phyloP scores from a whole-genome alignment of 1,140 invertebrate species.

The Schlechtendalia chinensis region DNA sequence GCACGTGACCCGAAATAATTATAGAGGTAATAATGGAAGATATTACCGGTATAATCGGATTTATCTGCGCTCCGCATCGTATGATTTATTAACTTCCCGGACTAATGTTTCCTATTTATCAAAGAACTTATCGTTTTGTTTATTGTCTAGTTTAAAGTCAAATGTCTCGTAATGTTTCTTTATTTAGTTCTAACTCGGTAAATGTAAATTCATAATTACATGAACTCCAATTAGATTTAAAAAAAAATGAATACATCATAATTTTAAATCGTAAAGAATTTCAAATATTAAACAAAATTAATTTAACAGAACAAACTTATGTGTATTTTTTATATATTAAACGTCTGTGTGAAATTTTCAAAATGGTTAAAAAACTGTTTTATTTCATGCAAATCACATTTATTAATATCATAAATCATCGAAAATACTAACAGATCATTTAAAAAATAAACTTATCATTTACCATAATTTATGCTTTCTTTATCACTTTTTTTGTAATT shows the following conservation, averaged over 20 bases:
- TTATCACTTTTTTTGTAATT: no score
- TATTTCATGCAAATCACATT: no score
- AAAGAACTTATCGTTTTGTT: constrained; percentile 13
- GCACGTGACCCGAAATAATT: neutral
- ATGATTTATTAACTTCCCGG: constrained; percentile 19
- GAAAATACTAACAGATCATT: no score
- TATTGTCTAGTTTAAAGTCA: constrained; percentile 22
- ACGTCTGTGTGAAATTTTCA: no score
- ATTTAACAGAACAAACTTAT: no score
- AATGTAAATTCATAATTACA: neutral
- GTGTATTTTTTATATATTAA: no score
- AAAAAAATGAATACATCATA: neutral
- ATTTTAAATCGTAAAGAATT: neutral
- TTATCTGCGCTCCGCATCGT: neutral
- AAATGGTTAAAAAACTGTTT: no score
- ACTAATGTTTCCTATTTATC: constrained; percentile 13
- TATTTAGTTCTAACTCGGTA: neutral
- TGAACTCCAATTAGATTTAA: neutral
- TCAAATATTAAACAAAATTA: no score
- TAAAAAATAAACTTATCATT: no score
- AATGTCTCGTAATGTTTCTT: neutral
- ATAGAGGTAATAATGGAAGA: neutral
- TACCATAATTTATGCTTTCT: no score
- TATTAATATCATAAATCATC: no score
- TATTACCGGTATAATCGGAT: constrained; percentile 23